phyloP scores from a whole-genome alignment of 1,140 invertebrate genomes.

The Heliconius hermathena region DNA sequence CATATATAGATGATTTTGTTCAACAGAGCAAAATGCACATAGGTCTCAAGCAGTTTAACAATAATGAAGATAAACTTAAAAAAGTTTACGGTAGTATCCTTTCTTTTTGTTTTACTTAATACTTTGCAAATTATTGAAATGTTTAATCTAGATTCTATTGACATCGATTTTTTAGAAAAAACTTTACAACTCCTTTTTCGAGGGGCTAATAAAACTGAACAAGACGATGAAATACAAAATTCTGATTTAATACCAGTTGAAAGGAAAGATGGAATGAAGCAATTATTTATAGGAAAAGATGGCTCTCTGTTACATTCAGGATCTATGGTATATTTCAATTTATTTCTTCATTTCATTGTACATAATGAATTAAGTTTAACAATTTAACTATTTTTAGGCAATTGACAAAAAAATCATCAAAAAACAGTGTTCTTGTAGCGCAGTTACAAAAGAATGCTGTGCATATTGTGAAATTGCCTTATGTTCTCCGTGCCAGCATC shows the following conservation, averaged over 20 bases:
- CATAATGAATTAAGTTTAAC: background rate
- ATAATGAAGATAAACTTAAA: conserved; percentile 65
- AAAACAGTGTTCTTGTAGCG: conserved; percentile 51
- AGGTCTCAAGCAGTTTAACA: conserved; percentile 67
- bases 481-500: conserved; percentile 51
- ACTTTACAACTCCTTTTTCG: conserved; percentile 61
- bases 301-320: conserved; percentile 55
- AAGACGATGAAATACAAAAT: conserved; percentile 21
- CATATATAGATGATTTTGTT: conserved; percentile 64
- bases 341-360: background rate
- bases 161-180: conserved; percentile 57
- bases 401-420: conserved; percentile 14
- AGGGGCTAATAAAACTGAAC: conserved; percentile 62
- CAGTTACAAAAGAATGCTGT: conserved; percentile 44
- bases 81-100: conserved; percentile 64
- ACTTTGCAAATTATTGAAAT: background rate
- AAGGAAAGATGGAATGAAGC: conserved; percentile 63
- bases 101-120: background rate
- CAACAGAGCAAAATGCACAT: conserved; percentile 69
- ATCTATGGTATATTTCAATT: conserved; percentile 48
- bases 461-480: conserved; percentile 59
- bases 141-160: background rate
- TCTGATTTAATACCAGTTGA: conserved; percentile 22
- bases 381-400: conserved; percentile 36
- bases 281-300: conserved; percentile 64